Conservation (phyloP, 2,797 vertebrate genomes). For the Enteromius afrohamiltoni region DNA sequence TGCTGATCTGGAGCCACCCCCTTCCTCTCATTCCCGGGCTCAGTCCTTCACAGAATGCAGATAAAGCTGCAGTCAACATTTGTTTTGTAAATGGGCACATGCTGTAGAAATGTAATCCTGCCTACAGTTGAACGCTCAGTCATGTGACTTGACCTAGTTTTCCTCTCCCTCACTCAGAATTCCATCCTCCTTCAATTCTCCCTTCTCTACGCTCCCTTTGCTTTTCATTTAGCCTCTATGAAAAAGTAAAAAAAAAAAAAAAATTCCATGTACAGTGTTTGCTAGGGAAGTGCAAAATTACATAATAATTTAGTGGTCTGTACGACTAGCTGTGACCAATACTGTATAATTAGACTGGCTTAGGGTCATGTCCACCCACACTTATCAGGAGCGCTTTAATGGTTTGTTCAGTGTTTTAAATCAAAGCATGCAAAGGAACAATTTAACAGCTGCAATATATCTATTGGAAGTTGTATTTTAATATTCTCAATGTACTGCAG, state of each 20-base stretch:
- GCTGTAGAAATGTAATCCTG: conserved; percentile 79
- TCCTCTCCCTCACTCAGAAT: conserved; percentile 61
- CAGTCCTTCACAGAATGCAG: conserved; percentile 59
- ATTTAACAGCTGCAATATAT: not conserved
- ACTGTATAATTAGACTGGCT: not conserved
- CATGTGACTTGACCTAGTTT: conserved; percentile 84
- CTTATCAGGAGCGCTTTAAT: not conserved
- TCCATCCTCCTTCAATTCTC: conserved; percentile 56
- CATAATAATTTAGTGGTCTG: not conserved
- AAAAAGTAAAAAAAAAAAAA: not conserved
- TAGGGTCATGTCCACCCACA: not conserved
- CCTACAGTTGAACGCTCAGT: conserved; percentile 74
- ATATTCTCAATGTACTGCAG: no score
- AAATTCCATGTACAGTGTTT: not conserved
- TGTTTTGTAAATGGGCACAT: conserved; percentile 83
- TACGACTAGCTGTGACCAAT: not conserved
- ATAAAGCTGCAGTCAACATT: conserved; percentile 77
- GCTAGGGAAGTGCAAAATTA: not conserved
- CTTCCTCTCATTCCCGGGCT: conserved; percentile 45
- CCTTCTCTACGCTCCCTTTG: conserved; percentile 52
- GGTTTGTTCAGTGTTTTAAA: not conserved
- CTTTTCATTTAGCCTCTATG: conserved; percentile 39
- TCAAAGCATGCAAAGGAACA: not conserved
- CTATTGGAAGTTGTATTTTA: no score
- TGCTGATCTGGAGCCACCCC: conserved; percentile 58